Conservation (phyloP, 2,888 invertebrate genomes). For the Plagiodera versicolora region DNA sequence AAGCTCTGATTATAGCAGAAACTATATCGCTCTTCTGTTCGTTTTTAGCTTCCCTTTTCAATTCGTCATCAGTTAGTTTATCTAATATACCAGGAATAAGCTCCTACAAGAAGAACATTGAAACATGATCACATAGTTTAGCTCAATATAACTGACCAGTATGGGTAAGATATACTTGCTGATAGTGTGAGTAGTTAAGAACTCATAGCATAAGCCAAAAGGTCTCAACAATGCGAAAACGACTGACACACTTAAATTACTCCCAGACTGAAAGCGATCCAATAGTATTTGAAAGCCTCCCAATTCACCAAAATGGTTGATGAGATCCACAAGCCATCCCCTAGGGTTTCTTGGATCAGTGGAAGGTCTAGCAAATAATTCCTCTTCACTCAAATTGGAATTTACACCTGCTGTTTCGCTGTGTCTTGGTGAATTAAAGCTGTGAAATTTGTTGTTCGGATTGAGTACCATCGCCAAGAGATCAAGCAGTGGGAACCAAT, state of each 20-base stretch:
- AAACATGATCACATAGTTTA: not conserved
- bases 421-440: conserved; percentile 76
- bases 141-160: conserved; percentile 64
- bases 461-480: conserved; percentile 91
- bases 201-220: conserved; percentile 89
- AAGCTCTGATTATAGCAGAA: conserved; percentile 89
- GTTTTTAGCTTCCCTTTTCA: conserved; percentile 93
- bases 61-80: conserved; percentile 90
- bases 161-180: conserved; percentile 92
- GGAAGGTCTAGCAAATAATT: conserved; percentile 73
- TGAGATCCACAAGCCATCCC: conserved; percentile 95
- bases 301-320: conserved; percentile 89
- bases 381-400: conserved; percentile 67
- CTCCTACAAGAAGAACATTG: conserved; percentile 63
- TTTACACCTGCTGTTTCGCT: conserved; percentile 71
- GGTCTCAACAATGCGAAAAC: conserved; percentile 84
- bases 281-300: conserved; percentile 86
- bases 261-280: conserved; percentile 79
- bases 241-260: conserved; percentile 72
- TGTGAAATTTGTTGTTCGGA: conserved; percentile 94
- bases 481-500: conserved; percentile 91
- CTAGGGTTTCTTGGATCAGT: conserved; percentile 82
- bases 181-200: conserved; percentile 86
- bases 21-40: conserved; percentile 96
- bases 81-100: conserved; percentile 88